Conservation (phyloP, 2,113 vertebrate genomes). For the Varanus komodoensis region DNA sequence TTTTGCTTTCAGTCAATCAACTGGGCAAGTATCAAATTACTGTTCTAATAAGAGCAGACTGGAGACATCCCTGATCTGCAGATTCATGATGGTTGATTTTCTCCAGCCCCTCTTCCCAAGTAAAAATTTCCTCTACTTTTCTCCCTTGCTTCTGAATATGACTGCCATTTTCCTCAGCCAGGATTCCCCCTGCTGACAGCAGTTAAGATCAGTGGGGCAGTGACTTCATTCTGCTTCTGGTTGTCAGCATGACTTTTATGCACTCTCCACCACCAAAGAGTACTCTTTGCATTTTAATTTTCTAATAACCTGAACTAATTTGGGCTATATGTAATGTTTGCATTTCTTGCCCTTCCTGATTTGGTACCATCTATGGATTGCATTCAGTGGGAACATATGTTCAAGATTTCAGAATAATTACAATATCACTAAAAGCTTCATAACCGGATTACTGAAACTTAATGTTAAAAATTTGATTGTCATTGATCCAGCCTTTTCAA, state of each 20-base stretch:
- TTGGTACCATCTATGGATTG: conserved; percentile 69
- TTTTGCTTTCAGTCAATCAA: neutral
- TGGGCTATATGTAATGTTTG: conserved; percentile 39
- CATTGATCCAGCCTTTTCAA: conserved; percentile 76
- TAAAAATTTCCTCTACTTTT: neutral
- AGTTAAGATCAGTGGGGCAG: neutral
- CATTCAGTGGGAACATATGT: conserved; percentile 76
- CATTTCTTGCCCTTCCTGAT: conserved; percentile 63
- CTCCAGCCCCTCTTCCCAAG: neutral
- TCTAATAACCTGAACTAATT: conserved; percentile 49
- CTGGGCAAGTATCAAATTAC: neutral
- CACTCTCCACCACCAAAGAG: neutral
- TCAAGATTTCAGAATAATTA: conserved; percentile 80
- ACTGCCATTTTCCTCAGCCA: neutral
- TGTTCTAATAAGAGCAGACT: neutral
- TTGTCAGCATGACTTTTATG: conserved; percentile 33
- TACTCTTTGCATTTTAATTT: conserved; percentile 58
- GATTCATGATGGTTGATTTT: neutral
- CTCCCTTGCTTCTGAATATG: neutral
- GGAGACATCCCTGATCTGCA: neutral
- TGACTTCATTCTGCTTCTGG: neutral
- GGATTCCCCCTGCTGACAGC: neutral
- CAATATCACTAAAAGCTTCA: conserved; percentile 82
- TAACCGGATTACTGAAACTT: conserved; percentile 81
- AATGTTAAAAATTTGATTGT: conserved; percentile 79